phyloP scores from a whole-genome alignment of 2,113 vertebrate genomes.

The Sylvietta virens region DNA sequence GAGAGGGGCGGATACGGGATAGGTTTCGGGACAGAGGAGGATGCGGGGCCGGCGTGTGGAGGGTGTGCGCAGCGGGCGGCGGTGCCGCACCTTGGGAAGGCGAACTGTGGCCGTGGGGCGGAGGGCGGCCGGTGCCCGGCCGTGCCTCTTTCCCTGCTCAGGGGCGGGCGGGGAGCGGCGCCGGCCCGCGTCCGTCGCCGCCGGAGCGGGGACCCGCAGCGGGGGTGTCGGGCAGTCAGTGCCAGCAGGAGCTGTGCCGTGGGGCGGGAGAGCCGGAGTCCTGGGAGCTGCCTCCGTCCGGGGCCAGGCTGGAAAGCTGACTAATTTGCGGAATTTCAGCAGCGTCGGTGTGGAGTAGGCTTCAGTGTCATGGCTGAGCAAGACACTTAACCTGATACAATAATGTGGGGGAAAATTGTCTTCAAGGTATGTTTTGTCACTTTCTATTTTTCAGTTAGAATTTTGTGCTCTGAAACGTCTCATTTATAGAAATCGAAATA shows the following conservation, averaged over 20 bases:
- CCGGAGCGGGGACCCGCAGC: no score
- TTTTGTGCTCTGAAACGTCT: background rate
- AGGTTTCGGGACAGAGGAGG: background rate
- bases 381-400: background rate
- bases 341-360: accelerated
- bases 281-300: accelerated
- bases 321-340: accelerated
- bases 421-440: accelerated
- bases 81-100: background rate
- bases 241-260: background rate
- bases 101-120: background rate
- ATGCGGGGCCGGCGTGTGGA: background rate
- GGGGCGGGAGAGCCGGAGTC: background rate
- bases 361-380: background rate
- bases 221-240: accelerated
- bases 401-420: accelerated
- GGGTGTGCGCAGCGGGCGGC: background rate
- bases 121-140: background rate
- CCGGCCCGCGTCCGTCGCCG: no score
- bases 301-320: accelerated
- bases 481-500: background rate
- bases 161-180: background rate
- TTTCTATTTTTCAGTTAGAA: accelerated
- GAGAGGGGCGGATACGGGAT: background rate
- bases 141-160: no score